phyloP scores from a whole-genome alignment of 2,113 vertebrate species.

The Aplodontia rufa region DNA sequence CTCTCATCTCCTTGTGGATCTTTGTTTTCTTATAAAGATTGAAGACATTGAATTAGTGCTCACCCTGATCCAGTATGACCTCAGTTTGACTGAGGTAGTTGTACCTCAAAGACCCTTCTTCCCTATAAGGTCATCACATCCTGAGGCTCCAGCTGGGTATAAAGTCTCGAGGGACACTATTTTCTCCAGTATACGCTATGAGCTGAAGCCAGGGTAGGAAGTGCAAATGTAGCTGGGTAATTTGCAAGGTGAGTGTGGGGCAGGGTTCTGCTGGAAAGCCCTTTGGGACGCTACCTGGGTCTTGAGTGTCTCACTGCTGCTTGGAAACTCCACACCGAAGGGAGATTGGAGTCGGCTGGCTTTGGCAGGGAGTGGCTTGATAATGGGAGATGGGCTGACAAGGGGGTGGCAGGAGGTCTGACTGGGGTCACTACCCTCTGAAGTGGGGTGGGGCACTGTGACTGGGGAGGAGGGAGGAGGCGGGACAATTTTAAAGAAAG shows the following conservation, averaged over 20 bases:
- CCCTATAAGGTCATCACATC: neutral
- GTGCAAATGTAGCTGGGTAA: neutral
- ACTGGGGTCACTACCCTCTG: too few species aligned
- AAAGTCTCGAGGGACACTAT: neutral
- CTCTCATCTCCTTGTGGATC: neutral
- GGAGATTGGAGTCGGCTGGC: neutral
- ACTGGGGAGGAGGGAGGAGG: neutral
- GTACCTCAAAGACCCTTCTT: neutral
- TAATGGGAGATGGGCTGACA: neutral
- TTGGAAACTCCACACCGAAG: accelerated
- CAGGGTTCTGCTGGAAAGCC: neutral
- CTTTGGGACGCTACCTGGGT: neutral
- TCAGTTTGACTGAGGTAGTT: neutral
- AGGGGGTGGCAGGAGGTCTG: too few species aligned
- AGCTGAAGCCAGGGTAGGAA: neutral
- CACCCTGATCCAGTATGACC: neutral
- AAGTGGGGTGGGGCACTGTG: too few species aligned
- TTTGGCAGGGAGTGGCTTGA: neutral
- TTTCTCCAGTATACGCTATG: neutral
- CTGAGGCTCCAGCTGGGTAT: neutral
- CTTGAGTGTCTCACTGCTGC: neutral
- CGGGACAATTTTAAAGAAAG: neutral
- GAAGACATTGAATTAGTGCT: neutral
- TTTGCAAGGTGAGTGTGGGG: neutral
- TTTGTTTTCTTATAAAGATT: neutral